Base-by-base conservation (phyloP, 2,113 vertebrate species). In the Pica pica region DNA sequence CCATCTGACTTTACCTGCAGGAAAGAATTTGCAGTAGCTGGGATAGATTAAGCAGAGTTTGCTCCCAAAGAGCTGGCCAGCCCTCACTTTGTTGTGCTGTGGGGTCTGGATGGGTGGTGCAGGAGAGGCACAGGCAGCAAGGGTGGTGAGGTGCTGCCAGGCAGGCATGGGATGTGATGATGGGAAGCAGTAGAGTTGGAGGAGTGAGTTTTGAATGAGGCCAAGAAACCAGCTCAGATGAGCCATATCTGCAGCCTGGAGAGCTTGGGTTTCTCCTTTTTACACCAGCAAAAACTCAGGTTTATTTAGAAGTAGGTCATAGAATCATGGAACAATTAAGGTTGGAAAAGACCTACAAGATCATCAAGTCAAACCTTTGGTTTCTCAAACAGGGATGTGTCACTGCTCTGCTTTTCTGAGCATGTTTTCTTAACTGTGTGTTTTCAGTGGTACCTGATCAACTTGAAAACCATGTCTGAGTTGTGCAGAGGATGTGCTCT, bases 121-220 rank as follows among this genome's bases (percentile, higher is more conserved):
- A 23, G 74, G 49, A 50, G 30, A 68, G 50, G 20, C 3, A 11
- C 18, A 15, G 60, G 47, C 63, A 78, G 55, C 1, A 5, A 1
- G 5, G 47, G 19, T 30, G 42, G 16, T n/a, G 23, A 55, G 57
- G 47, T 16, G 37, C 77, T 70, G 61, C 14, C 44, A 5, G 0
- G 4, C 23, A 24, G 21, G 35, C 53, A 55, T n/a, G 15, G 71
- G 53, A 26, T 20, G 6, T 0, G 0, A 20, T 42, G 44, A 4
- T 39, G 49, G n/a, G 73, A 56, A 76, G 71, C 35, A 80, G 53
- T 24, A 21, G 26, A 59, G 56, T 53, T 0, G 6, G n/a, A 50
- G 22, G 42, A 6, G 60, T 61, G 53, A 65, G 59, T 94, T 83
- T 61, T 67, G 91, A 91, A 59, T 28, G 52, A 81, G 52, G 35